Conservation (phyloP, 2,888 invertebrate genomes). For the Trissoscelio sp. region DNA sequence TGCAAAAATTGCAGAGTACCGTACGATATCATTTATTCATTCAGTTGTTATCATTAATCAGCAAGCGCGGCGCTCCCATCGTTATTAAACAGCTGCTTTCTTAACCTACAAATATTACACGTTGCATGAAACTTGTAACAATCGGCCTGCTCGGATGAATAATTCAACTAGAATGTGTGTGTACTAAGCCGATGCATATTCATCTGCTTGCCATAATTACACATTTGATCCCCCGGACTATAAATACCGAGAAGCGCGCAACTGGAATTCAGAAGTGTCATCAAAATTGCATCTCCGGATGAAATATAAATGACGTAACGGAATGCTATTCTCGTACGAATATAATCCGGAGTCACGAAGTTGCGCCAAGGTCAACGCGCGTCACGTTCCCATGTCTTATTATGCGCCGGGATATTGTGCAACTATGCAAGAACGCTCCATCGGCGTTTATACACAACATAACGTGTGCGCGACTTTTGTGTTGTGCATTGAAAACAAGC, state of each 20-base stretch:
- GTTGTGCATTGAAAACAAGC: slow-evolving; percentile 24
- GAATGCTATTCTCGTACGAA: slow-evolving; percentile 54
- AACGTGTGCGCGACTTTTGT: slow-evolving; percentile 43
- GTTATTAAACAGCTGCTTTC: slow-evolving; percentile 13
- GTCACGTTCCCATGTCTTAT: slow-evolving; percentile 65
- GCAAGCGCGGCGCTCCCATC: background rate
- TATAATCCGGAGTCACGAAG: slow-evolving; percentile 62
- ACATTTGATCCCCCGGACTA: background rate
- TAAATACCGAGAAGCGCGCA: background rate
- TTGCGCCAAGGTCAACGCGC: slow-evolving; percentile 62
- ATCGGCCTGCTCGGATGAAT: background rate
- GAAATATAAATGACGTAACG: slow-evolving; percentile 61
- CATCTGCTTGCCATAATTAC: slow-evolving; percentile 8
- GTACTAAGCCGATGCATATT: slow-evolving; percentile 18
- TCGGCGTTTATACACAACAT: too few species aligned
- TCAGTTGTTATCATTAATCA: background rate
- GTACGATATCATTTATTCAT: too few species aligned
- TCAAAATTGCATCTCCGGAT: slow-evolving; percentile 46
- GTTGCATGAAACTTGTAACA: too few species aligned
- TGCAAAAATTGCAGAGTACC: too few species aligned
- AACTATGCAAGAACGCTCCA: slow-evolving; percentile 53
- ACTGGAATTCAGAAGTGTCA: slow-evolving; percentile 44
- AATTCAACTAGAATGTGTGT: background rate
- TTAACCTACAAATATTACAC: slow-evolving; percentile 13
- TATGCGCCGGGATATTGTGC: slow-evolving; percentile 61